Evolutionary conservation across 2,888 invertebrate species (phyloP).

Genomic region (Seladonia tumulorum): DNA sequence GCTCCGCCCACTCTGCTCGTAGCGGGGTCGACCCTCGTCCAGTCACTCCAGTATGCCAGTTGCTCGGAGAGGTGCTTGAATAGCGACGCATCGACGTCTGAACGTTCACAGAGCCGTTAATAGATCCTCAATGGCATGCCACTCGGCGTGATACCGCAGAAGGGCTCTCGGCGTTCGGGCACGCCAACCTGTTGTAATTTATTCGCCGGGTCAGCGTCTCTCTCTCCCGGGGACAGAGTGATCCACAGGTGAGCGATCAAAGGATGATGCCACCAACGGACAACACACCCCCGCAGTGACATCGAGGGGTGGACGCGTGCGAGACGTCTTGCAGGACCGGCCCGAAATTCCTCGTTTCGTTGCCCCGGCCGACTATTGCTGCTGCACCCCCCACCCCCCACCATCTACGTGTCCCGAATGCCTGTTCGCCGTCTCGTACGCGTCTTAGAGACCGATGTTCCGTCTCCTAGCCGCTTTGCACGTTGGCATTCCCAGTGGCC

Average conservation of each 20-base stretch:
- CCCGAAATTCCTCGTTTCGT: slow-evolving; percentile 77
- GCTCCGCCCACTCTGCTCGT: background rate
- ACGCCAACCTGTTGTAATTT: slow-evolving; percentile 44
- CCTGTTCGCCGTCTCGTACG: slow-evolving; percentile 38
- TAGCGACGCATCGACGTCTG: slow-evolving; percentile 13
- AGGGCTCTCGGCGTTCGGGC: slow-evolving; percentile 6
- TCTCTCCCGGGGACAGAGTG: background rate
- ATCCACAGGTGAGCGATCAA: slow-evolving; percentile 64
- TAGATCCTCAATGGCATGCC: slow-evolving; percentile 7
- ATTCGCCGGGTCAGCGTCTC: slow-evolving; percentile 19
- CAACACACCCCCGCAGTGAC: background rate
- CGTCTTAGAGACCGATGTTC: slow-evolving; percentile 52
- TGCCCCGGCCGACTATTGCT: slow-evolving; percentile 75
- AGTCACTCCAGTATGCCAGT: background rate
- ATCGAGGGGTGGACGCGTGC: background rate
- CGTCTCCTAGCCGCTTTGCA: slow-evolving; percentile 64
- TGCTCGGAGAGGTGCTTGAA: background rate
- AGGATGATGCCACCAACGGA: slow-evolving; percentile 13
- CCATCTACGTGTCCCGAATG: slow-evolving; percentile 77
- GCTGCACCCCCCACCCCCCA: slow-evolving; percentile 49
- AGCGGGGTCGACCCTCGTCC: background rate
- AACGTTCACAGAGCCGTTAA: slow-evolving; percentile 12
- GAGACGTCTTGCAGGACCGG: slow-evolving; percentile 65
- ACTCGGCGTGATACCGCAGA: slow-evolving; percentile 7
- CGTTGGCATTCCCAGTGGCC: slow-evolving; percentile 75